Conservation (phyloP, 2,113 vertebrate species). For the Brienomyrus brachyistius region DNA sequence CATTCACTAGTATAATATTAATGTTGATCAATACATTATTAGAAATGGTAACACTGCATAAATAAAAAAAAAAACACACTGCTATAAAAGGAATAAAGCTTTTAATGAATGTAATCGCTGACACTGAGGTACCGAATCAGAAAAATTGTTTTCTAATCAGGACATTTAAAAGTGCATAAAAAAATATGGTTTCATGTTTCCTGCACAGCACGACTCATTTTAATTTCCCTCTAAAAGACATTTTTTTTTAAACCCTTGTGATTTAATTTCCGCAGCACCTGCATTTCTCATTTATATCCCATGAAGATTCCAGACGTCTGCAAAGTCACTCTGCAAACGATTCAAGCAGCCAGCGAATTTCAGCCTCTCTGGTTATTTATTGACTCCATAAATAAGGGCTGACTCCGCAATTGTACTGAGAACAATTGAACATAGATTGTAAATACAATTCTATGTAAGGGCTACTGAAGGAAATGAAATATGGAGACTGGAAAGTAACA, state of each 20-base stretch:
- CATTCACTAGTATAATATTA: background rate
- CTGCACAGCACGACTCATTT: background rate
- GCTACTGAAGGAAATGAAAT: background rate
- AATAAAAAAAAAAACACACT: background rate
- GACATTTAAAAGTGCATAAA: conserved; percentile 3
- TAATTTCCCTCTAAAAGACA: background rate
- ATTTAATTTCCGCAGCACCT: background rate
- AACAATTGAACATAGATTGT: background rate
- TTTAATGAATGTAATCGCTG: background rate
- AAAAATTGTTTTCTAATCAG: background rate
- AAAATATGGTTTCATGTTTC: background rate
- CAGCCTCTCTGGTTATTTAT: background rate
- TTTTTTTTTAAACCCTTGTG: background rate
- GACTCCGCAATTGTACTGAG: background rate
- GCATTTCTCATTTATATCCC: conserved; percentile 14
- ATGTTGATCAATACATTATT: background rate
- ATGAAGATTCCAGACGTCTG: background rate
- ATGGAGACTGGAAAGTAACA: background rate
- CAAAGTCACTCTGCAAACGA: background rate
- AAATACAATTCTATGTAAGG: background rate
- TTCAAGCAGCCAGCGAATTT: background rate
- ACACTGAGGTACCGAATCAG: conserved; percentile 3
- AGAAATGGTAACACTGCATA: background rate
- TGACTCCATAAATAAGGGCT: background rate
- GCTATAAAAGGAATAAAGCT: background rate